Conservation (phyloP, 2,113 vertebrate genomes). For the Siniperca chuatsi region DNA sequence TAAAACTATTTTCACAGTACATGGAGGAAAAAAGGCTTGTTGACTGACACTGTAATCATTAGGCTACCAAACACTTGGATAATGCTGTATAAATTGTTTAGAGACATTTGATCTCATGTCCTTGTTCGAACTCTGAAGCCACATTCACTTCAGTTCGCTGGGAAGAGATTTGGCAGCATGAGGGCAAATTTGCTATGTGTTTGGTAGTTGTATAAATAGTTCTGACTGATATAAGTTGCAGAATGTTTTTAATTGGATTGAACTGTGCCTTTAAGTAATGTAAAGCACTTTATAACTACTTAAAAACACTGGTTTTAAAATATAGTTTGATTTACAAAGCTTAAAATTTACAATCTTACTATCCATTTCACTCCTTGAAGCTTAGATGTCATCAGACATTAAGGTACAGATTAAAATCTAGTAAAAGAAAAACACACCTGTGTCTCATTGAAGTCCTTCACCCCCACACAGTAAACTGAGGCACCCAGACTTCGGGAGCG, state of each 20-base stretch:
- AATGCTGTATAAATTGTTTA: neutral
- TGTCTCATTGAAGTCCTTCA: constrained; percentile 99
- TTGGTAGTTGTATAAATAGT: neutral
- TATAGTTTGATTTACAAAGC: constrained; percentile 16
- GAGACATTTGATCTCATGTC: neutral
- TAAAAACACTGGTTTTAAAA: neutral
- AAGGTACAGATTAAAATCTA: constrained; percentile 11
- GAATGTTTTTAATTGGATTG: neutral
- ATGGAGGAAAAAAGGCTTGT: neutral
- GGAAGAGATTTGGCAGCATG: neutral
- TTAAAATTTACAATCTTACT: neutral
- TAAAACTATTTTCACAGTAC: constrained; percentile 1
- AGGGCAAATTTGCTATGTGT: neutral
- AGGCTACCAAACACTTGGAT: neutral
- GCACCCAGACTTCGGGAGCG: constrained; percentile 95
- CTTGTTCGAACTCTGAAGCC: neutral
- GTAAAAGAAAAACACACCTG: constrained; percentile 86
- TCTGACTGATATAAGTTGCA: neutral
- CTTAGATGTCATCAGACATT: constrained; percentile 14
- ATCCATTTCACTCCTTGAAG: neutral
- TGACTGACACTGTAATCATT: neutral
- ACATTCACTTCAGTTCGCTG: neutral
- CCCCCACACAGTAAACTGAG: constrained; percentile 96
- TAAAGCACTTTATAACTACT: neutral
- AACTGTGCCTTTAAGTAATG: neutral